These are phyloP conservation scores for Xiphorhynchus erythropygius DNA, from an alignment of 2,797 vertebrate genomes.

Conservation along the genomic window DNA sequence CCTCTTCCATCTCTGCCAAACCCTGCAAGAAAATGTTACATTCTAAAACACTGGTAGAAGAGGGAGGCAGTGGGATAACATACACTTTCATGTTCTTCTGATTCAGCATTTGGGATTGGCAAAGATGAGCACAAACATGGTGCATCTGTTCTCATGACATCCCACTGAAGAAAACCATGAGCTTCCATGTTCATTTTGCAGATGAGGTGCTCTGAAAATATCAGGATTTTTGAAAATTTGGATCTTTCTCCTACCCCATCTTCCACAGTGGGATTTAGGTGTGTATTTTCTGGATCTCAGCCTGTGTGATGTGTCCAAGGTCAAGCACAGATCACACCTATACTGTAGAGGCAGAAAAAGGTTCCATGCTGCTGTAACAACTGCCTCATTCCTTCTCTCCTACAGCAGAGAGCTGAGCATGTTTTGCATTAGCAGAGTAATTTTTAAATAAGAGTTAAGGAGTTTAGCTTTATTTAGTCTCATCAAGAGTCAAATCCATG, in stretches of 20 bases:
- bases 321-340: not conserved
- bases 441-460: not conserved
- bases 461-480: slow-evolving; percentile 4
- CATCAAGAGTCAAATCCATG: not conserved
- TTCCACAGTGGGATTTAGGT: not conserved
- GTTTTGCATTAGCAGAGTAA: not conserved
- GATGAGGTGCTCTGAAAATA: not conserved
- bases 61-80: not conserved
- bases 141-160: not conserved
- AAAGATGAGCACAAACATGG: not conserved
- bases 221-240: not conserved
- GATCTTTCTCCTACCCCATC: not conserved
- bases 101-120: not conserved
- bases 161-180: not conserved
- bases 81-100: not conserved
- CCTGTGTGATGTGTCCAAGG: not conserved
- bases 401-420: not conserved
- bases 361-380: not conserved
- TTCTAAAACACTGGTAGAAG: not conserved
- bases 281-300: not conserved
- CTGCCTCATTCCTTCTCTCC: not conserved
- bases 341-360: not conserved
- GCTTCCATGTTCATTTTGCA: not conserved
- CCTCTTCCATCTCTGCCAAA: not conserved
- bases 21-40: not conserved